Conservation (phyloP, 2,888 invertebrate species). For the Salticus scenicus region DNA sequence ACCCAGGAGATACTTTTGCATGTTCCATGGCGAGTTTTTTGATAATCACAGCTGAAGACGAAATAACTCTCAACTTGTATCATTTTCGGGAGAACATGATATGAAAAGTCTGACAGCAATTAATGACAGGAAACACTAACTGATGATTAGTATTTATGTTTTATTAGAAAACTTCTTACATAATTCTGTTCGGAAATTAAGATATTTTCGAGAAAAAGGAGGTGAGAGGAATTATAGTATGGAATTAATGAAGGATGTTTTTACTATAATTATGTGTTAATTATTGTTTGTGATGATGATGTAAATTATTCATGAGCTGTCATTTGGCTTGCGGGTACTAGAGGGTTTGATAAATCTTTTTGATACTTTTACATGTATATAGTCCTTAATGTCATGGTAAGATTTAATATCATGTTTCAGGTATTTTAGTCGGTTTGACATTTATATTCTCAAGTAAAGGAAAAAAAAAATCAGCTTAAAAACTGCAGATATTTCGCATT, state of each 20-base stretch:
- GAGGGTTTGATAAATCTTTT: too few species aligned
- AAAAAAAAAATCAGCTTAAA: too few species aligned
- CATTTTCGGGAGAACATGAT: not conserved
- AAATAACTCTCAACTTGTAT: not conserved
- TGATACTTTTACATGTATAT: too few species aligned
- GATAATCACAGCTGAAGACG: not conserved
- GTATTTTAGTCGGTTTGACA: too few species aligned
- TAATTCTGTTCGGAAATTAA: not conserved
- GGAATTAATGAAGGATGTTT: not conserved
- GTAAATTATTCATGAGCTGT: conserved; percentile 12
- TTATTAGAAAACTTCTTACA: not conserved
- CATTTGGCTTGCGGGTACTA: too few species aligned
- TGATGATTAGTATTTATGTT: not conserved
- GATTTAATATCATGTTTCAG: too few species aligned
- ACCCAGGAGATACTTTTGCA: not conserved
- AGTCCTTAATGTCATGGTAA: too few species aligned
- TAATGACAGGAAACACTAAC: not conserved
- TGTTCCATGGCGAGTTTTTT: not conserved
- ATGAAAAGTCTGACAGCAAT: not conserved
- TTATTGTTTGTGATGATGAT: not conserved
- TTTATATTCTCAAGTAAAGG: too few species aligned
- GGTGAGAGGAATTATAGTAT: not conserved
- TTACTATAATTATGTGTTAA: not conserved
- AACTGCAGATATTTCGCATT: too few species aligned
- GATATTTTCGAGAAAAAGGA: not conserved